Base-by-base conservation (phyloP, 92 coral and sea anemone genomes). In the Ricordea florida region DNA sequence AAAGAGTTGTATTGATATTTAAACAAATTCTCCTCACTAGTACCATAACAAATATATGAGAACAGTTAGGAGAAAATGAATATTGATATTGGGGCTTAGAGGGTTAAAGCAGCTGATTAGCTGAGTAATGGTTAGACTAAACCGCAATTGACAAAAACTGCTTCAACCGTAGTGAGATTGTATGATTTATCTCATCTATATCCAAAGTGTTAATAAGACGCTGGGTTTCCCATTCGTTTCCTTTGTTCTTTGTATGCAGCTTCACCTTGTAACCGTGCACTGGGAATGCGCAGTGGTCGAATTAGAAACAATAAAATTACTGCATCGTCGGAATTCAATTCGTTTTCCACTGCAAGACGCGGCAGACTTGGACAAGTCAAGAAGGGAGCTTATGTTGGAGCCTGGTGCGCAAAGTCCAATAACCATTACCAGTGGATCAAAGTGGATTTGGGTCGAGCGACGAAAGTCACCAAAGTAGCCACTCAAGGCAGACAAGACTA, bases 281-380 rank as follows among this genome's bases (percentile, higher is more conserved):
- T 90, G 46, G 96, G 96, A 53, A 41, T 90, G 67, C 86, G 83
- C 43, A 86, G 42, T 50, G 58, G 83, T 2, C 82, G 88, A 14
- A 42, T 90, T 4, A 46, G 61, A 26, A 52, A 61, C 77, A 72
- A 45, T n/a, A 65, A 56, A 57, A 82, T 90, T 23, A 82, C 92
- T 27, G 92, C 96, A 1, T 90, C 96, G 11, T 75, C 88, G 1
- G 67, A 64, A 33, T 30, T 16, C 4, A 66, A 65, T 22, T 61
- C 50, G 16, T 64, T 50, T 13, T 51, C 66, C 62, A 59, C 74
- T 14, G 68, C 67, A 13, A 24, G 63, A 25, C 76, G 30, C 16
- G 88, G 69, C 45, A 60, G 88, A 62, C 76, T 82, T 69, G 72
- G 75, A 21, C 69, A 34, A 43, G 51, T 40, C 9, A 64, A 65